Evolutionary conservation across 2,888 invertebrate genomes (phyloP).

Genomic region (Bedellia somnulentella): DNA sequence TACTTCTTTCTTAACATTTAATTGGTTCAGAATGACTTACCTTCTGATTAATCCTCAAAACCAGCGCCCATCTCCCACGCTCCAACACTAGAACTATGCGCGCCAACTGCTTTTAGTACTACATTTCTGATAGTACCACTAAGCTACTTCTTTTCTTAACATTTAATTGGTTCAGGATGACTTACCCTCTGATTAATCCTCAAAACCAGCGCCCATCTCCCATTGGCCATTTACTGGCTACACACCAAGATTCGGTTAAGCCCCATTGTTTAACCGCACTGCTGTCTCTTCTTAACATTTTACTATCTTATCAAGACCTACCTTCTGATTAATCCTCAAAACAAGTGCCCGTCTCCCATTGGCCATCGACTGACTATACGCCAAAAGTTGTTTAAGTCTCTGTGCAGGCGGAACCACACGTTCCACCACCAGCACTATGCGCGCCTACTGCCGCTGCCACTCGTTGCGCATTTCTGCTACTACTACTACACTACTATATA

Average conservation of each 20-base stretch:
- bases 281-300: not conserved
- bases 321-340: conserved; percentile 85
- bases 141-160: too few relatives aligned
- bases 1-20: too few relatives aligned
- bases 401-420: conserved; percentile 92
- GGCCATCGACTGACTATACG: conserved; percentile 94
- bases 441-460: conserved; percentile 98
- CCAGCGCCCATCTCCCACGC: conserved; percentile 87
- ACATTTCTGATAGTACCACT: too few relatives aligned
- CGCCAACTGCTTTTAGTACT: too few relatives aligned
- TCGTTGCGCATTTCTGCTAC: conserved; percentile 96
- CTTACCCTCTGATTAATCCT: conserved; percentile 88
- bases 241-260: conserved; percentile 85
- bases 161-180: too few relatives aligned
- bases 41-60: conserved; percentile 85
- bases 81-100: too few relatives aligned
- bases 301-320: conserved; percentile 36
- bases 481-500: too few relatives aligned
- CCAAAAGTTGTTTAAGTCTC: conserved; percentile 79
- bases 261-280: too few relatives aligned
- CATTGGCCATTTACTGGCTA: conserved; percentile 92
- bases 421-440: conserved; percentile 96
- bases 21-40: too few relatives aligned
- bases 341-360: conserved; percentile 86
- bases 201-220: conserved; percentile 83